Base-by-base conservation (phyloP, 2,797 vertebrate species). In the Anguilla pacifica region DNA sequence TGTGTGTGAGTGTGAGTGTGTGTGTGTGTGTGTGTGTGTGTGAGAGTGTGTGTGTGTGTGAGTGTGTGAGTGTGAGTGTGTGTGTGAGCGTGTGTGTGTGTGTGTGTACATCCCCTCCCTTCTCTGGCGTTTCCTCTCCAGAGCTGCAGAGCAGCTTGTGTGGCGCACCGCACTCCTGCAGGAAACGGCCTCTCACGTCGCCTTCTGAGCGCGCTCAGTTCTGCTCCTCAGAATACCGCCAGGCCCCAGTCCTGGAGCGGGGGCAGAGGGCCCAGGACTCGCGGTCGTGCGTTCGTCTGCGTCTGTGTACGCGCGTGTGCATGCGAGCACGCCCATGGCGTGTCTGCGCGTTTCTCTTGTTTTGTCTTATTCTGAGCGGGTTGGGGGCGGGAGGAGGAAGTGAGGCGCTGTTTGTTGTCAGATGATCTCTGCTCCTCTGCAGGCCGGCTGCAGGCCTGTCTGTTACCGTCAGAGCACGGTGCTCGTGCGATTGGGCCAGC, bases 141-240 rank as follows among this genome's bases (percentile, higher is more conserved):
- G 88, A 81, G 88, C 46, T 87, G 28, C 55, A 67, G 86, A 84
- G 87, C n/a, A 89, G 86, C 87, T 91, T 91, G 88, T 88, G 92
- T 87, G 91, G 92, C 88, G n/a, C 28, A 89, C 92, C 95, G 4
- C 91, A 87, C 89, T 93, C 88, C 84, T 89, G 92, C 95, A 96
- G 95, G 96, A 96, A 97, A 89, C 85, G 83, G 88, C 53, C 91
- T 94, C 86, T 91, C 94, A 6, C 93, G 94, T 92, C 88, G 88
- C 89, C 88, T 85, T 64, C 87, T 55, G 72, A n/a, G 86, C 43
- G 28, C 49, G 43, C 25, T 9, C 7, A 11, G 28, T 51, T 85
- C 51, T 39, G 64, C 10, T 31, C 22, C 86, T 88, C 6, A 6
- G 19, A 53, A 35, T 2, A n/a, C 25, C 64, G 1, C 64, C 64